Conservation (phyloP, 2,113 vertebrate genomes). For the Empidonax traillii region DNA sequence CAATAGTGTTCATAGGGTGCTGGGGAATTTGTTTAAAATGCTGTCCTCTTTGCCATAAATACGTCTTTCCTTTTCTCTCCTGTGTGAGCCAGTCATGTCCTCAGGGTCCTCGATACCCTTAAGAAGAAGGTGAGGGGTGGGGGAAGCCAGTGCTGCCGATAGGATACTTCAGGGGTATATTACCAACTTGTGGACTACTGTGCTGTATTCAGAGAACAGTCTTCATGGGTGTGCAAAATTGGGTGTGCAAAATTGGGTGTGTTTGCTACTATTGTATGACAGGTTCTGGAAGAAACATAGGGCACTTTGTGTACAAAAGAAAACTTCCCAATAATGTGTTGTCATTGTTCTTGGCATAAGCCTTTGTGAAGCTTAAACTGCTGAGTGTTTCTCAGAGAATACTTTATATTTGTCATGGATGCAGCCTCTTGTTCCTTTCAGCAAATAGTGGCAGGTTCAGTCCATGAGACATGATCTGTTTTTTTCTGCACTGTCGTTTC, state of each 20-base stretch:
- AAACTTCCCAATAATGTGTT: not conserved
- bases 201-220: not conserved
- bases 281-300: not conserved
- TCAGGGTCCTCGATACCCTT: not conserved
- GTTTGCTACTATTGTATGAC: not conserved
- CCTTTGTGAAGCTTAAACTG: not conserved
- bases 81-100: not conserved
- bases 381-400: not conserved
- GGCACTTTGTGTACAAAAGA: not conserved
- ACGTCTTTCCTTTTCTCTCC: not conserved
- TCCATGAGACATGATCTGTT: not conserved
- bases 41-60: conserved; percentile 18
- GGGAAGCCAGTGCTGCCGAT: not conserved
- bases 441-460: not conserved
- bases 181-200: not conserved
- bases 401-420: not conserved
- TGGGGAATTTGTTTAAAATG: not conserved
- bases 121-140: fast-evolving
- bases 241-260: not conserved
- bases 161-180: not conserved
- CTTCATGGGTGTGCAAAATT: not conserved
- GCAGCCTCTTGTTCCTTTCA: not conserved
- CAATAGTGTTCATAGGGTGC: not conserved
- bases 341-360: not conserved
- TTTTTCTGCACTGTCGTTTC: not conserved